Base-by-base conservation (phyloP, 2,888 invertebrate genomes). In the Sericinus montela region DNA sequence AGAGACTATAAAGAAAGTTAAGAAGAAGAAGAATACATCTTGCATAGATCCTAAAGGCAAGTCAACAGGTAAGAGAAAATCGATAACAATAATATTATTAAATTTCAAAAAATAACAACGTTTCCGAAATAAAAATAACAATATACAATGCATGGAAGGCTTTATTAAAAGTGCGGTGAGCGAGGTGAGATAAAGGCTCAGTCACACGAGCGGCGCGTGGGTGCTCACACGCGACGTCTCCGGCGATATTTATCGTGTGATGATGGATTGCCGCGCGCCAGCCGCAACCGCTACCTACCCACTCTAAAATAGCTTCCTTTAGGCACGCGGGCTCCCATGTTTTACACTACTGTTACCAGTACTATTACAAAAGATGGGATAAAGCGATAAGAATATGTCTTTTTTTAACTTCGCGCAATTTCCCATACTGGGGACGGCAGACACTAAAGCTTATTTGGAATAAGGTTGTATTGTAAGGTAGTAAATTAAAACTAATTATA, bases 171-270 rank as follows among this genome's bases (percentile, higher is more conserved):
- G 14, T 8, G 19, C 13, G 6, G 6, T 3, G 4, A 25, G 25
- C 14, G 38, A 23, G 32, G n/a, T 9, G 23, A 38, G 30, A 45
- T 38, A 38, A 51, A 46, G 52, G 58, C 47, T 51, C 38, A 37
- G 43, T 49, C 55, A 62, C 59, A 40, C 38, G 50, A 44, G 53
- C 62, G 62, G 60, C 56, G 67, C 64, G 68, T 61, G 58, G 60
- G 59, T 49, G 67, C 59, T 51, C 52, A 53, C 55, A 51, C 39
- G 56, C 61, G 62, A 65, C 67, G 57, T 59, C 56, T 67, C 59
- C 65, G 56, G 64, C 62, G 74, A 74, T 77, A 71, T 70, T 78
- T 78, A 79, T 80, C 80, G 62, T 58, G 52, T 54, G 62, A 75
- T 80, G 80, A 80, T 76, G 69, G 71, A 80, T 80, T 57, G 56